These are phyloP conservation scores for Turnix velox DNA, from an alignment of 2,113 vertebrate genomes.

Conservation along the genomic window DNA sequence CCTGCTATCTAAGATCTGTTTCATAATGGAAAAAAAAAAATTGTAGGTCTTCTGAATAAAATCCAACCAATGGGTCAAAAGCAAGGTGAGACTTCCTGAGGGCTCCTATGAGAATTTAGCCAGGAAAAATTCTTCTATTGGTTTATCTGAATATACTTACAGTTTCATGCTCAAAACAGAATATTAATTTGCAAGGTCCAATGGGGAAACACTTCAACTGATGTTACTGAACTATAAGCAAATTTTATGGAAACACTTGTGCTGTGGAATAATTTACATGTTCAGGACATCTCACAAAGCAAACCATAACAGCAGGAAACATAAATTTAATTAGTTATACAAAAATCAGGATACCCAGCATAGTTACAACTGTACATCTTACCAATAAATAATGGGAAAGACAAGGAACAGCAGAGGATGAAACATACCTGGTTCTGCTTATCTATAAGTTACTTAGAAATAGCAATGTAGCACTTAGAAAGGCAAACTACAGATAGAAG, in stretches of 20 bases:
- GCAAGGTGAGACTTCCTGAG: constrained; percentile 7
- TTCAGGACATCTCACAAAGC: neutral
- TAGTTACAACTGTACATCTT: neutral
- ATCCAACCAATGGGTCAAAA: constrained; percentile 21
- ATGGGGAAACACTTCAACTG: neutral
- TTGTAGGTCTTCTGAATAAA: neutral
- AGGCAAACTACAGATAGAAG: neutral
- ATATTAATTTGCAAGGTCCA: neutral
- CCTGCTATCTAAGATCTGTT: neutral
- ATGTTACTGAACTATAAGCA: neutral
- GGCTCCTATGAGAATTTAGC: neutral
- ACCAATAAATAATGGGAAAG: neutral
- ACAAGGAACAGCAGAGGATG: neutral
- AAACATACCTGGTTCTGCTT: neutral
- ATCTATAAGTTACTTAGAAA: neutral
- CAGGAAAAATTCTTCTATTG: constrained; percentile 24
- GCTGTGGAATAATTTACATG: neutral
- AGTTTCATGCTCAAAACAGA: neutral
- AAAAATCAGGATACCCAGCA: neutral
- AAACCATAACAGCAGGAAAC: neutral
- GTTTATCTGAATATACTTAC: neutral
- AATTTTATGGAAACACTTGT: neutral
- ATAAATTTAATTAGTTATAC: neutral
- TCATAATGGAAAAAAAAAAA: neutral
- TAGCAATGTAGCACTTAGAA: neutral